phyloP scores from a whole-genome alignment of 2,888 invertebrate genomes.

The Lypha dubia region DNA sequence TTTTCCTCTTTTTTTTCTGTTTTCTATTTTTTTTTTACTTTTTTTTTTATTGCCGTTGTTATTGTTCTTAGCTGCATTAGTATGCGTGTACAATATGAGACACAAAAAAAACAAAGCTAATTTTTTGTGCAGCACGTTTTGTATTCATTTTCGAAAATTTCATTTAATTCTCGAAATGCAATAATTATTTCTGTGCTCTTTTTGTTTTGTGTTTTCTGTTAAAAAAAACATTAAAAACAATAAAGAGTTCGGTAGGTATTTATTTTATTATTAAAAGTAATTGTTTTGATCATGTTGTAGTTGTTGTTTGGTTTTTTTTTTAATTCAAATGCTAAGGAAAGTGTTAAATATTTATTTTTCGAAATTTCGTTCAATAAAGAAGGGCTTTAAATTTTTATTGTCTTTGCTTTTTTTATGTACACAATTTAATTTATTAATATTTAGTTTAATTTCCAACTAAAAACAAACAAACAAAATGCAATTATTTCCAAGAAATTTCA shows the following conservation, averaged over 20 bases:
- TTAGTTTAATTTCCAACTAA: constrained; percentile 71
- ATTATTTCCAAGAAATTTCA: constrained; percentile 70
- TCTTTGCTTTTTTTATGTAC: neutral
- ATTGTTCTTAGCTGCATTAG: constrained; percentile 31
- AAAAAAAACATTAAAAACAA: constrained; percentile 39
- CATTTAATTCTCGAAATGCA: constrained; percentile 57
- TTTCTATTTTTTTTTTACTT: constrained; percentile 1
- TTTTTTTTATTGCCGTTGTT: constrained; percentile 8
- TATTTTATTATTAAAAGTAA: constrained; percentile 26
- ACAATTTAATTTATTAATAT: constrained; percentile 60
- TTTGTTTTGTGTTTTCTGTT: constrained; percentile 7
- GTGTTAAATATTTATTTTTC: constrained; percentile 59
- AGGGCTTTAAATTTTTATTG: constrained; percentile 30
- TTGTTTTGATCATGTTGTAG: neutral
- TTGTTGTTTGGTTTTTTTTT: neutral
- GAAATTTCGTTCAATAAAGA: constrained; percentile 20
- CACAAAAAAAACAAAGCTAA: constrained; percentile 49
- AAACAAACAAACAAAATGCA: constrained; percentile 58
- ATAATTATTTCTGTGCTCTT: constrained; percentile 39
- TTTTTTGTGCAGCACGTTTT: constrained; percentile 52
- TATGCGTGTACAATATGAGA: constrained; percentile 40
- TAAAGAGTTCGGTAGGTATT: neutral
- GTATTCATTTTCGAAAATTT: constrained; percentile 52
- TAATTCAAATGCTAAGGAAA: constrained; percentile 59
- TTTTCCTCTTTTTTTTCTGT: constrained; percentile 26